phyloP scores from a whole-genome alignment of 2,888 invertebrate species.

The Torymus texanus region DNA sequence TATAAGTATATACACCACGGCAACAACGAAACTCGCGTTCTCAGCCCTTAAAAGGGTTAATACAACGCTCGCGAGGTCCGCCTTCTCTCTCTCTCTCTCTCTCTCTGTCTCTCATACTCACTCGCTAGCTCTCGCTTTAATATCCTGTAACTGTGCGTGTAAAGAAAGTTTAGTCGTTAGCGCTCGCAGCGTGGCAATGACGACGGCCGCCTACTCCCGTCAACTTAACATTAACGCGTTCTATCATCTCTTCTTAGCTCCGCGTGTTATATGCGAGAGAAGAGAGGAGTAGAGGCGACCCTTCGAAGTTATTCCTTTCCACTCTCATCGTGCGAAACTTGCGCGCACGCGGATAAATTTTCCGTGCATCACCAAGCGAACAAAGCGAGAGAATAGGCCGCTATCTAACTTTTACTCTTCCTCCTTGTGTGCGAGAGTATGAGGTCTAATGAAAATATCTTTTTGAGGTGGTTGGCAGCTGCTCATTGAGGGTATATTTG shows the following conservation, averaged over 20 bases:
- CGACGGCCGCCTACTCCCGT: conserved; percentile 2
- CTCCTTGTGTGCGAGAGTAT: background rate
- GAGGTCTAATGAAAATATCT: conserved; percentile 35
- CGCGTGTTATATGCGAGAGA: too few relatives aligned
- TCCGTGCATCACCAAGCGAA: conserved; percentile 4
- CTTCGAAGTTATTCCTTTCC: conserved; percentile 27
- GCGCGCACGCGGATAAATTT: conserved; percentile 32
- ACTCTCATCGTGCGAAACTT: conserved; percentile 10
- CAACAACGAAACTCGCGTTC: too few relatives aligned
- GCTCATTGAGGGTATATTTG: too few relatives aligned
- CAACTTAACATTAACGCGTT: conserved; percentile 39
- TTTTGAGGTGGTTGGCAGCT: too few relatives aligned
- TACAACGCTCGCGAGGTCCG: too few relatives aligned
- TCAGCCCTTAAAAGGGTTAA: too few relatives aligned
- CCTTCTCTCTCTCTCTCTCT: too few relatives aligned
- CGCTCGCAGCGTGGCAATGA: background rate
- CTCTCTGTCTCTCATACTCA: background rate
- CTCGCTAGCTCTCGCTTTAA: conserved; percentile 9
- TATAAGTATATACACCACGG: too few relatives aligned
- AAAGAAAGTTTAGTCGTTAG: conserved; percentile 46
- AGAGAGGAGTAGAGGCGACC: background rate
- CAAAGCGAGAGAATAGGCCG: conserved; percentile 27
- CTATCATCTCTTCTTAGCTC: conserved; percentile 1
- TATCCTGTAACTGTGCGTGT: conserved; percentile 37
- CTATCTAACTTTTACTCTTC: conserved; percentile 27